Conservation (phyloP, 2,113 vertebrate genomes). For the Danionella cerebrum region DNA sequence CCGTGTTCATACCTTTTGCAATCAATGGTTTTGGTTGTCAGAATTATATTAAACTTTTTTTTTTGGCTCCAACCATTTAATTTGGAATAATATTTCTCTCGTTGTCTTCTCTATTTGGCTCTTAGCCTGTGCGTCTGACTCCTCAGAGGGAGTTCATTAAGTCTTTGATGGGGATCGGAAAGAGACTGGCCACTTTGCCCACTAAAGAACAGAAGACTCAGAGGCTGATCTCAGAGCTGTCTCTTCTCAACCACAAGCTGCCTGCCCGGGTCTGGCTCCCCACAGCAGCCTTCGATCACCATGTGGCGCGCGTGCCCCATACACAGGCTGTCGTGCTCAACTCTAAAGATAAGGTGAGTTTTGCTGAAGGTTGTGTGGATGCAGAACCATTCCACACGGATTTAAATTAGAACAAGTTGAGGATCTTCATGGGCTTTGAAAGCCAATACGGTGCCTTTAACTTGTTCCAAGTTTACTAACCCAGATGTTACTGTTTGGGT, state of each 20-base stretch:
- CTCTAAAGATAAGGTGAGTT: conserved; percentile 88
- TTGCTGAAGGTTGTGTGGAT: neutral
- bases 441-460: no score
- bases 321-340: conserved; percentile 91
- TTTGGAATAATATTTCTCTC: neutral
- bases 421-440: neutral
- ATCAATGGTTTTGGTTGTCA: no score
- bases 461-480: no score
- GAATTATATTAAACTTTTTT: neutral
- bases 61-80: neutral
- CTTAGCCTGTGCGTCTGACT: conserved; percentile 78
- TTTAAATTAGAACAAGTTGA: no score
- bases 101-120: neutral
- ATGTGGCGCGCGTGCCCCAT: conserved; percentile 87
- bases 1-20: no score
- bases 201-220: conserved; percentile 97
- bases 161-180: conserved; percentile 88
- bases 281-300: conserved; percentile 83
- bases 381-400: no score
- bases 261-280: conserved; percentile 89
- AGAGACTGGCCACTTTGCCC: conserved; percentile 85
- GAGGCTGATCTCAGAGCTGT: conserved; percentile 85
- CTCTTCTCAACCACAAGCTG: conserved; percentile 92
- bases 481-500: no score
- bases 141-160: conserved; percentile 94